Conservation (phyloP, 2,888 invertebrate species). For the Morpho helenor region DNA sequence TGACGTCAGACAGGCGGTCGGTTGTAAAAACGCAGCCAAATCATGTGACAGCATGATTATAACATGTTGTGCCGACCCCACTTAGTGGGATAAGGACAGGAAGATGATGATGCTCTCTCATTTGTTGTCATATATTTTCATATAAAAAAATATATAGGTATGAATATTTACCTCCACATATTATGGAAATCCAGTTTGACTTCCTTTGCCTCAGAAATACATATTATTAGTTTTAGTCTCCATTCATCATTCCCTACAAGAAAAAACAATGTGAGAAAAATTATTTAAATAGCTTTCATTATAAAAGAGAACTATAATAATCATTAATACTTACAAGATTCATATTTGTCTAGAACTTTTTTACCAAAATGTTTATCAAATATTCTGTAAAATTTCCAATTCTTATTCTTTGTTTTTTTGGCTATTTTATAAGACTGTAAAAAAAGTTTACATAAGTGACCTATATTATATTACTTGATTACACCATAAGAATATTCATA, state of each 20-base stretch:
- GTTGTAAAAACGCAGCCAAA: no score
- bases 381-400: constrained; percentile 64
- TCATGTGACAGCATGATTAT: no score
- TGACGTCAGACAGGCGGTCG: no score
- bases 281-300: neutral
- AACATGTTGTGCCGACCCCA: no score
- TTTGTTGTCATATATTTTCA: no score
- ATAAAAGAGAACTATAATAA: constrained; percentile 4
- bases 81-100: no score
- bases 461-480: no score
- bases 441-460: neutral
- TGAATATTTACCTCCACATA: constrained; percentile 57
- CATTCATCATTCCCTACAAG: constrained; percentile 65
- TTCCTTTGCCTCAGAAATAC: constrained; percentile 52
- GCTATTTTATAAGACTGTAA: constrained; percentile 67
- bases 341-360: constrained; percentile 64
- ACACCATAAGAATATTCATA: neutral
- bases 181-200: constrained; percentile 48
- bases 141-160: neutral
- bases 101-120: no score
- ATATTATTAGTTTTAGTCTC: constrained; percentile 60
- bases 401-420: constrained; percentile 59
- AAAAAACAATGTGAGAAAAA: neutral
- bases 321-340: constrained; percentile 57
- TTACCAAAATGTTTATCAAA: constrained; percentile 69